Conservation (phyloP, 2,888 invertebrate genomes). For the Sarcophaga variegata region DNA sequence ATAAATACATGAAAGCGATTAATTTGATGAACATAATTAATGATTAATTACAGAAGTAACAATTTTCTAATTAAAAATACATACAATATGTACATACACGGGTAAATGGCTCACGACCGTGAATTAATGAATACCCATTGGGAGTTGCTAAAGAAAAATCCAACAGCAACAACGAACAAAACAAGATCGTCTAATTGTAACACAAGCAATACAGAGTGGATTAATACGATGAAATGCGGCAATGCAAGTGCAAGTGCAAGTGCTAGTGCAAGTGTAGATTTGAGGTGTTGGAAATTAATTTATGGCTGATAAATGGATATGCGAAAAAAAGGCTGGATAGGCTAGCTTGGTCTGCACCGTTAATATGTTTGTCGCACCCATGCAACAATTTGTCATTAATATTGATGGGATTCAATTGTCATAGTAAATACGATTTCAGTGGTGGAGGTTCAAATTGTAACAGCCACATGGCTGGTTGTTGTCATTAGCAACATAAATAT, state of each 20-base stretch:
- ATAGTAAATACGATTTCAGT: conserved; percentile 2
- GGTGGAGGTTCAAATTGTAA: background rate
- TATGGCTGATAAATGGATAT: conserved; percentile 32
- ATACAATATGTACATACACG: background rate
- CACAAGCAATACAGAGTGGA: conserved; percentile 7
- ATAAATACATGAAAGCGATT: background rate
- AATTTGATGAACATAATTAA: conserved; percentile 47
- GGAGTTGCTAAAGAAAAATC: background rate
- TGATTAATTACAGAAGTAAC: conserved; percentile 54
- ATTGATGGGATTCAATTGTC: conserved; percentile 41
- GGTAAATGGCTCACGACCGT: background rate
- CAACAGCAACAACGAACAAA: conserved; percentile 15
- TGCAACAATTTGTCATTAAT: conserved; percentile 50
- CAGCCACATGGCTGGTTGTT: conserved; percentile 37
- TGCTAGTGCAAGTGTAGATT: background rate
- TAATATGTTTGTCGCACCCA: conserved; percentile 38
- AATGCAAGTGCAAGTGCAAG: conserved; percentile 25
- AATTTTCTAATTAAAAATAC: conserved; percentile 55
- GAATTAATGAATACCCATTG: background rate
- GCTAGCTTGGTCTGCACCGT: background rate
- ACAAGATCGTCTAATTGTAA: conserved; percentile 55
- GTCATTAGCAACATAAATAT: conserved; percentile 52
- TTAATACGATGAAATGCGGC: conserved; percentile 17
- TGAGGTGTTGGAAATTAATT: conserved; percentile 39
- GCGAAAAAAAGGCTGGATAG: conserved; percentile 23